Base-by-base conservation (phyloP, 2,888 invertebrate species). In the Dryocosmus kuriphilus region DNA sequence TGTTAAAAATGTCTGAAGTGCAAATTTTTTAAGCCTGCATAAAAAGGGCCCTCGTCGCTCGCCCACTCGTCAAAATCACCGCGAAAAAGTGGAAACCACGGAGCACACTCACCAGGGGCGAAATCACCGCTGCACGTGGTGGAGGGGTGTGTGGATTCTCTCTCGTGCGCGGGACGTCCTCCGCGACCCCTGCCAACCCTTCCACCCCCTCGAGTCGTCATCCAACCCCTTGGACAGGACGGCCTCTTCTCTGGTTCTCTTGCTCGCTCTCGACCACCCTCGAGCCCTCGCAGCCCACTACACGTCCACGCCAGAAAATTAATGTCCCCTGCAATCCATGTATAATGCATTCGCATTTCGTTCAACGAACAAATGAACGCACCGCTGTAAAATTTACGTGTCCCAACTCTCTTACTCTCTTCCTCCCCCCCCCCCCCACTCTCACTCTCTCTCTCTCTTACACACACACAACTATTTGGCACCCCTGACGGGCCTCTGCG, bases 301-400 rank as follows among this genome's bases (percentile, higher is more conserved):
- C 89, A 90, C 90, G 91, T 91, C 90, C 88, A 87, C 88, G 89
- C 82, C 90, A 90, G 90, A 90, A 91, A 90, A 91, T 91, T 90
- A 91, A 91, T 91, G 90, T 91, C 91, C 90, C 91, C 91, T 90
- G 90, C 90, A 91, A 91, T 91, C 90, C 90, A 91, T 91, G 91
- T 91, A 91, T 91, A 91, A 91, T 91, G 91, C 91, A 91, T 91
- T 90, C 89, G 89, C 89, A 89, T 90, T 90, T 90, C 89, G 90
- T 90, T 90, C 84, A 90, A 57, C 89, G 89, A 90, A 88, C 90
- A 89, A 91, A 91, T 88, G 90, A 90, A 91, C 89, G 90, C 89
- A 90, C 86, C 83, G 87, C 89, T 90, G 89, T 90, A 90, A 91
- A 91, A 90, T 91, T 90, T 90, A 90, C 90, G 89, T 87, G 81